Base-by-base conservation (phyloP, 1,140 invertebrate species). In the Penaeus chinensis region DNA sequence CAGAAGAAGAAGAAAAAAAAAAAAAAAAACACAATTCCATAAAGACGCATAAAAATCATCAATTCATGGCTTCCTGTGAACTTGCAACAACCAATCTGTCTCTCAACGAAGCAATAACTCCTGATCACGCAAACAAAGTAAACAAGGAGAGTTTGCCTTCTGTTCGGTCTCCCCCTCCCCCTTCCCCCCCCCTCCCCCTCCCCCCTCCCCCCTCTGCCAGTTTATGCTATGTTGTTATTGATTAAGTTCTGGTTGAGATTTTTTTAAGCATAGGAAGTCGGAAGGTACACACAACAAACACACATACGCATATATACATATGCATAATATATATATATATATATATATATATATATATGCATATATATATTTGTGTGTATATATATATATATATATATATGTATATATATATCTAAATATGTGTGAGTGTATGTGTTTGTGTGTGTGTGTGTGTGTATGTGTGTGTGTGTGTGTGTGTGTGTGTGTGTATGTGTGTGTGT, bases 311-410 rank as follows among this genome's bases (percentile, higher is more conserved):
- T n/a, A 71, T n/a, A 71, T n/a, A 24, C 18, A 71, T n/a, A 24
- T n/a, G 20, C 18, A 24, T n/a, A 71, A 24, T 16, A 71, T n/a
- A 24, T n/a, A 24, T 16, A 71, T 71, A 71, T 71, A 71, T 71
- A 71, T 69, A 69, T 69, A 71, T n/a, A 71, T 71, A 71, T 71
- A 71, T 71, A 71, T 71, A 71, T 71, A 71, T 71, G 24, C 24
- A 71, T 71, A 71, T 71, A 71, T 71, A 71, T 71, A 71, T 71
- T 24, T 71, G 24, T 71, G 24, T 66, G 20, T 66, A 27, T 66
- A 66, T 66, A 66, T 66, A 66, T 66, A 27, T 66, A 66, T 66
- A 66, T 66, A 66, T 66, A 18, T 66, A 66, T 18, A 71, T 27
- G 3, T 71, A 71, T 27, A 71, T 18, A 24, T 27, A 71, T 8